Conservation (phyloP, 1,140 invertebrate genomes). For the Drosophila repleta region DNA sequence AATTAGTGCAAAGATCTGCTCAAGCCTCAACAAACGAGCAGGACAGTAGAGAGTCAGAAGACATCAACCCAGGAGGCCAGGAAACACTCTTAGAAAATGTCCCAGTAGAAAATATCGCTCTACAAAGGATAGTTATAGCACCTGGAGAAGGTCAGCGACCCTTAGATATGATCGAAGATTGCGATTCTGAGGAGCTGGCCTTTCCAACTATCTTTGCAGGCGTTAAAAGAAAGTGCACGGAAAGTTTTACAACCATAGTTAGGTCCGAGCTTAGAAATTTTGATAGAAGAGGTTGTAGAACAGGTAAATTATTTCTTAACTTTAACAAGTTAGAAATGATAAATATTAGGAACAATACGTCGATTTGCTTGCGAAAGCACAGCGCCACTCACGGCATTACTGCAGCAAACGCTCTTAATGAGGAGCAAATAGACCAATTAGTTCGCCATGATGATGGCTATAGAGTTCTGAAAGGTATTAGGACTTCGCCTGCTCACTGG, state of each 20-base stretch:
- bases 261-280: no score
- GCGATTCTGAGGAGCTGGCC: constrained; percentile 14
- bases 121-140: constrained; percentile 7
- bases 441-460: not conserved
- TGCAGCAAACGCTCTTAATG: constrained; percentile 9
- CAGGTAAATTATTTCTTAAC: not conserved
- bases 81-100: constrained; percentile 18
- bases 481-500: no score
- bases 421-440: constrained; percentile 1
- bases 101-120: constrained; percentile 2
- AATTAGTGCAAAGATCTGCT: no score
- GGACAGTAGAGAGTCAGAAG: no score
- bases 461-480: no score
- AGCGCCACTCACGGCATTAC: constrained; percentile 19
- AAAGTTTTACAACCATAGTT: not conserved
- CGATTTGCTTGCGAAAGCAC: constrained; percentile 15
- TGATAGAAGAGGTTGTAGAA: no score
- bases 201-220: no score
- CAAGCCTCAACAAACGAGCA: no score
- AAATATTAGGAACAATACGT: not conserved
- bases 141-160: constrained; percentile 14
- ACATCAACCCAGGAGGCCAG: not conserved
- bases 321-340: constrained; percentile 5
- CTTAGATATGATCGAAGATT: constrained; percentile 7
- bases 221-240: not conserved